These are phyloP conservation scores for Tortricodes alternella DNA, from an alignment of 2,888 invertebrate species.

Conservation along the genomic window DNA sequence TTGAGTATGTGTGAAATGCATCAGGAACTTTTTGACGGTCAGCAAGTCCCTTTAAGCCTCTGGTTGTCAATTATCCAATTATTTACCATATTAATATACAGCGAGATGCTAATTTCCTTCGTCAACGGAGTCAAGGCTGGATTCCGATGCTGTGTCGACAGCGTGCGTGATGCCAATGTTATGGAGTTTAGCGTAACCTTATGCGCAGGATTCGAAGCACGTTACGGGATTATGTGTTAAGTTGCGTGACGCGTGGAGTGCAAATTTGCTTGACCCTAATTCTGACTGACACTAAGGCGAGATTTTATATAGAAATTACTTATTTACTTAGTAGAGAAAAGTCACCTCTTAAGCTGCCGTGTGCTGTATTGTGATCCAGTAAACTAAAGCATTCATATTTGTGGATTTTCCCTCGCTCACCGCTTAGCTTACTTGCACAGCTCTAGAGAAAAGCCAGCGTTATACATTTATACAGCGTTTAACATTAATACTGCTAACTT, in stretches of 20 bases:
- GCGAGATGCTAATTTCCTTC: slow-evolving; percentile 9
- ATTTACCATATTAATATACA: slow-evolving; percentile 13
- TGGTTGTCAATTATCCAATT: not conserved
- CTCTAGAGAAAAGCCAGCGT: no score
- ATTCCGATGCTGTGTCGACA: slow-evolving; percentile 17
- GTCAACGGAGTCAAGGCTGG: slow-evolving; percentile 20
- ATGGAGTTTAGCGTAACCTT: not conserved
- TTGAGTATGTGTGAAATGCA: no score
- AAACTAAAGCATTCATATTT: no score
- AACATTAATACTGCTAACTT: no score
- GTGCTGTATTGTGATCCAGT: no score
- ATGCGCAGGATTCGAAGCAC: slow-evolving; percentile 14
- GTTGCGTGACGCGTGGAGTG: not conserved
- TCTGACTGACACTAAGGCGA: not conserved
- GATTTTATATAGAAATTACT: not conserved
- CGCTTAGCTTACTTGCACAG: no score
- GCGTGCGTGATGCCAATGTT: not conserved
- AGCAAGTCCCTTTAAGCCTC: not conserved
- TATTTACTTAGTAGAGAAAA: not conserved
- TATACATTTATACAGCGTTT: no score
- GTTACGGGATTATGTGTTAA: slow-evolving; percentile 20
- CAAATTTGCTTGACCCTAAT: slow-evolving; percentile 16
- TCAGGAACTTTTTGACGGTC: not conserved
- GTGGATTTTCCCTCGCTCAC: no score
- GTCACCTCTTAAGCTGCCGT: no score